Base-by-base conservation (phyloP, 2,113 vertebrate species). In the Oncorhynchus gorbuscha region DNA sequence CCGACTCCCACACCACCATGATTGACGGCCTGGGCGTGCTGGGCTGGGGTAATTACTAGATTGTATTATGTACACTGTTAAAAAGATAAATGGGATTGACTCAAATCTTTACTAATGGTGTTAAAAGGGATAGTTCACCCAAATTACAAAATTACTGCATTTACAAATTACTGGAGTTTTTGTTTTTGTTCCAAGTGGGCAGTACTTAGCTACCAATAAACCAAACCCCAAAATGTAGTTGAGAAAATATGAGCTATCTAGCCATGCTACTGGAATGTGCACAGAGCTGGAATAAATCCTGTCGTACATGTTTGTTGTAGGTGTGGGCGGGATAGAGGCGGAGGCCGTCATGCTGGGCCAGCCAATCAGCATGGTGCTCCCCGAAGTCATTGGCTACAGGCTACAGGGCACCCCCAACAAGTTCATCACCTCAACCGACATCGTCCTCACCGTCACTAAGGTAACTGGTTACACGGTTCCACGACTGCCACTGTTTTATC, bases 341-440 rank as follows among this genome's bases (percentile, higher is more conserved):
- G 98, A 99, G 86, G 97, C 97, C 0, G 98, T 99, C n/a, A 99
- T 99, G 98, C 81, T 99, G 91, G 98, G 98, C 22, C 98, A 99
- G 84, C 97, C 97, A 0, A 98, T 99, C 71, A 99, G 98, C 87
- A 97, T 99, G 97, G 97, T 99, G 16, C 95, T 99, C 69, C 98
- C 98, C 22, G 94, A 98, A 82, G 98, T 99, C 73, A 93, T 99
- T 73, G 98, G 98, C 26, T 99, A 99, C 88, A 95, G 87, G 83
- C 85, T 99, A 26, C 18, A 87, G 1, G 97, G 97, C 26, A 93
- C 76, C 20, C 95, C 96, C 5, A 78, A 95, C 16, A 92, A 93
- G 2, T 84, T 97, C 64, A 96, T 98, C 28, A 99, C 97, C 13
- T 99, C 98, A 84, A 99, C 98, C 1, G 98, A 99, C 85, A 99